Evolutionary conservation across 53 echinoderm and acorn worm genomes (phyloP).

Genomic region (Crossaster papposus): DNA sequence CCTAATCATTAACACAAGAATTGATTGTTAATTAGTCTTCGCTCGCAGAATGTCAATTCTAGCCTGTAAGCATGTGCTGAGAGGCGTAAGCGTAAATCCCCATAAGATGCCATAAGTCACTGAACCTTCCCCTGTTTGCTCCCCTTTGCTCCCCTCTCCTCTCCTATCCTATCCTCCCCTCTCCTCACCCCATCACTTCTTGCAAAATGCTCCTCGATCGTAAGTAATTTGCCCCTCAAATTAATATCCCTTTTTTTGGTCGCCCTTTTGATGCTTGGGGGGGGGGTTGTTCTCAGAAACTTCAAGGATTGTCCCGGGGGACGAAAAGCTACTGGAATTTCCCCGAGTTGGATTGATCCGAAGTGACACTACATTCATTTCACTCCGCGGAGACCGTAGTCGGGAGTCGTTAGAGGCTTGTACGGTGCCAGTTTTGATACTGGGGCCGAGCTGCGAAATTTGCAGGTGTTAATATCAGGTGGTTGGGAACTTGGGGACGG

Average conservation of each 20-base stretch:
- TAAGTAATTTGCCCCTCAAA: constrained; percentile 50
- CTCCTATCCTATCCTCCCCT: constrained; percentile 27
- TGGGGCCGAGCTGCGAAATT: neutral
- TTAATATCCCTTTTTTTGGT: constrained; percentile 50
- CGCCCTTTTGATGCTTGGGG: constrained; percentile 4
- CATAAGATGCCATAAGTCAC: constrained; percentile 17
- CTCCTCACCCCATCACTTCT: constrained; percentile 21
- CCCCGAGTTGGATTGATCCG: constrained; percentile 20
- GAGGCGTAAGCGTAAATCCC: neutral
- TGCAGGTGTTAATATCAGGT: neutral
- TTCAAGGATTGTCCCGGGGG: neutral
- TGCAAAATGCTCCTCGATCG: constrained; percentile 9
- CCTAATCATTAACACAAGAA: neutral
- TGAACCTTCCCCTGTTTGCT: constrained; percentile 31
- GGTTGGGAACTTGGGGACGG: neutral
- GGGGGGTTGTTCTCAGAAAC: constrained; percentile 21
- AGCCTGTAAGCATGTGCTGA: neutral
- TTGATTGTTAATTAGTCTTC: constrained; percentile 6
- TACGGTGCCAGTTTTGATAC: constrained; percentile 36
- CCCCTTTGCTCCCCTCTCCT: no score
- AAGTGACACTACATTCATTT: constrained; percentile 59
- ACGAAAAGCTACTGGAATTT: constrained; percentile 32
- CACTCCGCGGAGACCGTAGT: constrained; percentile 19
- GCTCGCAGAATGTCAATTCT: neutral
- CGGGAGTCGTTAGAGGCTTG: constrained; percentile 24